Evolutionary conservation across 1,140 invertebrate species (phyloP).

Genomic region (Magallana ariakensis): DNA sequence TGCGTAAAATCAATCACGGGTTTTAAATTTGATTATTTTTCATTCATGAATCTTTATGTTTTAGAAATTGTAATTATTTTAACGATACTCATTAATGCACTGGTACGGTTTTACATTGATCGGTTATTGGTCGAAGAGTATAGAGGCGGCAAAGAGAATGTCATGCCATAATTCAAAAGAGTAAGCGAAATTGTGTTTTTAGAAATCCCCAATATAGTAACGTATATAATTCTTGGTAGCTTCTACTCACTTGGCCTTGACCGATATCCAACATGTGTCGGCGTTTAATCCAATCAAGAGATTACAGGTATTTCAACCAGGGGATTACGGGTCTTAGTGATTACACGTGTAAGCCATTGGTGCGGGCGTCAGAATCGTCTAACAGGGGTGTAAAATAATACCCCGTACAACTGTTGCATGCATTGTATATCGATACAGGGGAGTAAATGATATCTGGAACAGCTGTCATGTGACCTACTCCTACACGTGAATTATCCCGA

Average conservation of each 20-base stretch:
- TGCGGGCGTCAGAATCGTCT: no score
- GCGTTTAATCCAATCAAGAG: slow-evolving; percentile 7
- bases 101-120: neutral
- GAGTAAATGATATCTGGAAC: neutral
- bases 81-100: neutral
- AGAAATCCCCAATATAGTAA: no score
- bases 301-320: neutral
- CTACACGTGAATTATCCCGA: neutral
- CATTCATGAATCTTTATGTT: no score
- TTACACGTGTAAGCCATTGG: neutral
- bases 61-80: neutral
- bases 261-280: neutral
- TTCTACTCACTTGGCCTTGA: slow-evolving; percentile 1
- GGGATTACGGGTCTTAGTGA: neutral
- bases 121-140: neutral
- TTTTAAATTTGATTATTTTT: no score
- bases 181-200: neutral
- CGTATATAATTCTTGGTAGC: neutral
- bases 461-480: neutral
- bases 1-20: no score
- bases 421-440: neutral
- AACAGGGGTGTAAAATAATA: neutral
- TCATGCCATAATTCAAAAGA: neutral
- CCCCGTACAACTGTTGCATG: neutral
- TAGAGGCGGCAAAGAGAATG: neutral